phyloP scores from a whole-genome alignment of 37 sponge, comb jelly and placozoan species.

The Theonella swinhoei region DNA sequence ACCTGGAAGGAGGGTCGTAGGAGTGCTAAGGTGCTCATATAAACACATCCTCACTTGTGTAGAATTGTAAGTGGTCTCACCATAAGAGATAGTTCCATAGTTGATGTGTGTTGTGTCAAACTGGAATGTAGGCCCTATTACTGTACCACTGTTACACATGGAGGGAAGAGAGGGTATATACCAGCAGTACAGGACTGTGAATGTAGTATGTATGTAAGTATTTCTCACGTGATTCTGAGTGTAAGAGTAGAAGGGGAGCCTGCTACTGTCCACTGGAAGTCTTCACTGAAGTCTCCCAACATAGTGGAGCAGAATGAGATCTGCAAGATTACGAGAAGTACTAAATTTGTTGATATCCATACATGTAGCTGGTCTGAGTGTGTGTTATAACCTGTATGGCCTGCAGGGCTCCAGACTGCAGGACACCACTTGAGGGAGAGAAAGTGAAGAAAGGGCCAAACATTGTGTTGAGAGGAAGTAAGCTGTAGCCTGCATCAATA shows the following conservation, averaged over 20 bases:
- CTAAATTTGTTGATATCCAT: neutral
- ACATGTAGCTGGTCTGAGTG: neutral
- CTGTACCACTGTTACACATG: slow-evolving; percentile 76
- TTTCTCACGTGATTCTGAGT: slow-evolving; percentile 65
- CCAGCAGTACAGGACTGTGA: neutral
- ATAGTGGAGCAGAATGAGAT: slow-evolving; percentile 85
- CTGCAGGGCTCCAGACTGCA: slow-evolving; percentile 89
- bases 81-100: slow-evolving; percentile 89
- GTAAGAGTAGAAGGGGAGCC: slow-evolving; percentile 70
- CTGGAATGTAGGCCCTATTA: slow-evolving; percentile 96
- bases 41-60: neutral
- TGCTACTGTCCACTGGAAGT: slow-evolving; percentile 75
- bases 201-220: too few species aligned
- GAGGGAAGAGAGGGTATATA: too few species aligned
- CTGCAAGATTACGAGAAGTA: slow-evolving; percentile 6
- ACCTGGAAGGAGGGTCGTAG: slow-evolving; percentile 24
- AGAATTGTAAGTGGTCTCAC: slow-evolving; percentile 31
- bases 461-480: slow-evolving; percentile 50
- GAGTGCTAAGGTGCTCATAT: neutral
- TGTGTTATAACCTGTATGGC: slow-evolving; percentile 75
- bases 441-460: slow-evolving; percentile 93
- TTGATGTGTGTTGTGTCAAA: slow-evolving; percentile 75
- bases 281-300: slow-evolving; percentile 88
- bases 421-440: slow-evolving; percentile 77
- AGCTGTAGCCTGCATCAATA: slow-evolving; percentile 76